Evolutionary conservation across 2,797 vertebrate species (phyloP), one percentile per base, ranked within the genome.

Genomic region (Tinamus major): DNA sequence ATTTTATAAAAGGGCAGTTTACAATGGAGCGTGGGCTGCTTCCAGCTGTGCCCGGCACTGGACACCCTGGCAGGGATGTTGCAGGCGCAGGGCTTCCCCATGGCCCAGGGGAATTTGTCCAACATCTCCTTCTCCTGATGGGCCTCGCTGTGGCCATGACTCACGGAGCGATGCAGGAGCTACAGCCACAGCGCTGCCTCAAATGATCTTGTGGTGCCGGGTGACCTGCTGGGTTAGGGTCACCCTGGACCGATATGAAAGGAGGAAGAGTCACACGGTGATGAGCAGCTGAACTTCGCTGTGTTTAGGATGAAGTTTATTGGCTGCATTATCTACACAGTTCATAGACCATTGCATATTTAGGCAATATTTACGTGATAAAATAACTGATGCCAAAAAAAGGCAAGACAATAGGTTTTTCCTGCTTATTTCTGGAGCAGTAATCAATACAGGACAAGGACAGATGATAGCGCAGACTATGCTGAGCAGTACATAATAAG

Each of bases 241-340:
- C 51, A 56, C 64, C 84, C 75, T 35, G 35, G 72, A 62, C 10
- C 37, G n/a, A 62, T 56, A 72, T 1, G 23, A 81, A 79, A 33
- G 31, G 2, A 1, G 0, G 9, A 24, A 59, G 70, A 53, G 2
- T 1, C 14, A 23, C 1, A 1, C 37, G 71, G 11, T 46, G 37
- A 62, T 64, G 59, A 80, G 18, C 23, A 85, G 44, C 19, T 81
- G 79, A 91, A 77, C 23, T 71, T 76, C 16, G 3, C 29, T 62
- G 19, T 15, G 6, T 77, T 67, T 53, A 78, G 10, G 23, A 46
- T 65, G 10, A 53, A 46, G 33, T 72, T 72, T 33, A n/a, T 49
- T 16, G 68, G 17, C 62, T 48, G 23, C 15, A 5, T 48, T 74
- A 37, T 18, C 24, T 64, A 39, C 5, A 16, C 5, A 71, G 5